A percentile compares a stretch with the other conserved stretches of the same genome.
These are phyloP conservation scores for Gymnarchus niloticus DNA, from an alignment of 2,113 vertebrate genomes.

Conservation along the genomic window DNA sequence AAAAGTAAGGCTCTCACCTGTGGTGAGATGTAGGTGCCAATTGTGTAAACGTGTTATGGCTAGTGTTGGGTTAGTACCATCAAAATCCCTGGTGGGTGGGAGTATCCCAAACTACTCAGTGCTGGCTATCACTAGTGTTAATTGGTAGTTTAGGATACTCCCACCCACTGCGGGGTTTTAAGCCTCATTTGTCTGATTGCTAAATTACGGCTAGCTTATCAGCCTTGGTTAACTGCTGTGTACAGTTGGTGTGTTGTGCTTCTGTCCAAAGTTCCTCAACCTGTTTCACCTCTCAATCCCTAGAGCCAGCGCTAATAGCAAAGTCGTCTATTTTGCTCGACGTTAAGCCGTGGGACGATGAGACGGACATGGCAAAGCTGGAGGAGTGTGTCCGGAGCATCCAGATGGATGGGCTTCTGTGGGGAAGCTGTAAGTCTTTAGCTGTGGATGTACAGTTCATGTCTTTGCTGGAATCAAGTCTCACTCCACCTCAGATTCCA, in stretches of 20 bases:
- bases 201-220: neutral
- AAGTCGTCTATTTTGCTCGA: constrained; percentile 90
- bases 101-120: too few species aligned
- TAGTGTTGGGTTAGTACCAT: too few species aligned
- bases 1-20: constrained; percentile 71
- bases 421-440: constrained; percentile 86
- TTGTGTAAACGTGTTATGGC: too few species aligned
- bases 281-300: neutral
- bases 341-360: constrained; percentile 97
- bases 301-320: constrained; percentile 86
- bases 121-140: too few species aligned
- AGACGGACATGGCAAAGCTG: constrained; percentile 89
- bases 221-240: neutral
- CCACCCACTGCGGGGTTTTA: too few species aligned
- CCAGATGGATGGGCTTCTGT: constrained; percentile 84
- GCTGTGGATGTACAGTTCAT: too few species aligned
- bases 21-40: neutral
- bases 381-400: constrained; percentile 90
- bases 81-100: too few species aligned
- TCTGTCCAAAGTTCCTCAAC: neutral
- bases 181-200: neutral
- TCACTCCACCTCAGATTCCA: too few species aligned
- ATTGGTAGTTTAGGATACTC: too few species aligned
- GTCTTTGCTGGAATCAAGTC: too few species aligned
- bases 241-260: neutral